Evolutionary conservation across 2,113 vertebrate genomes (phyloP).

Genomic region (Mugil cephalus): DNA sequence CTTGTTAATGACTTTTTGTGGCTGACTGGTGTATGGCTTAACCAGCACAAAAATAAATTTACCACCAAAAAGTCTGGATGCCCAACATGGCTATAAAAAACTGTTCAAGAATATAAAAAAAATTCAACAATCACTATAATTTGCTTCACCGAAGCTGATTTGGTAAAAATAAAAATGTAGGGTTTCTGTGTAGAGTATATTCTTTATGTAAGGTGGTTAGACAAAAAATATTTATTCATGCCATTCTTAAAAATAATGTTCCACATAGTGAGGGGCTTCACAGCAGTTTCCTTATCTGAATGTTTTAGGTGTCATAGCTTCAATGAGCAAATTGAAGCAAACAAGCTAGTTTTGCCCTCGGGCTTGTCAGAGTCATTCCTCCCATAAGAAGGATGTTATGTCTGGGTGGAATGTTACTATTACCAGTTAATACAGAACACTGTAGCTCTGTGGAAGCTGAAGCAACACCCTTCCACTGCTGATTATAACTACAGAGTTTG

Average conservation of each 20-base stretch:
- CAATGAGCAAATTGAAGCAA: constrained; percentile 41
- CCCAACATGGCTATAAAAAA: too few relatives aligned
- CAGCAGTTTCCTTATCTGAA: constrained; percentile 59
- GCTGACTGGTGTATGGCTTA: too few relatives aligned
- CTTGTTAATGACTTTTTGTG: too few relatives aligned
- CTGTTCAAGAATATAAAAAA: too few relatives aligned
- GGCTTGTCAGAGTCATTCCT: constrained; percentile 46
- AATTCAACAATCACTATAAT: too few relatives aligned
- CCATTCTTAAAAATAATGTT: constrained; percentile 43
- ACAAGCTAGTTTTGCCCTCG: constrained; percentile 34
- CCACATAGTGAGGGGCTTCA: constrained; percentile 33
- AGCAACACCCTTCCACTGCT: constrained; percentile 16
- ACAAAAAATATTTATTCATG: constrained; percentile 49
- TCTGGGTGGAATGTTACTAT: constrained; percentile 30
- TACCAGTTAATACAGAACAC: constrained; percentile 31
- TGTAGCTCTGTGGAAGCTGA: constrained; percentile 43
- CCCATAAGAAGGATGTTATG: constrained; percentile 36
- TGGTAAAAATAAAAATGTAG: too few relatives aligned
- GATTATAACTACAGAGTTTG: constrained; percentile 55
- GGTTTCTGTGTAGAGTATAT: too few relatives aligned
- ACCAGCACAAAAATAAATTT: too few relatives aligned
- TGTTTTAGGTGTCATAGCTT: constrained; percentile 54
- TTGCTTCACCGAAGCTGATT: too few relatives aligned
- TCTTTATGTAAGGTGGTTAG: background rate
- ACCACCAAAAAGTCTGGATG: too few relatives aligned